Base-by-base conservation (phyloP, 1,140 invertebrate genomes). In the Calephelis virginiensis region DNA sequence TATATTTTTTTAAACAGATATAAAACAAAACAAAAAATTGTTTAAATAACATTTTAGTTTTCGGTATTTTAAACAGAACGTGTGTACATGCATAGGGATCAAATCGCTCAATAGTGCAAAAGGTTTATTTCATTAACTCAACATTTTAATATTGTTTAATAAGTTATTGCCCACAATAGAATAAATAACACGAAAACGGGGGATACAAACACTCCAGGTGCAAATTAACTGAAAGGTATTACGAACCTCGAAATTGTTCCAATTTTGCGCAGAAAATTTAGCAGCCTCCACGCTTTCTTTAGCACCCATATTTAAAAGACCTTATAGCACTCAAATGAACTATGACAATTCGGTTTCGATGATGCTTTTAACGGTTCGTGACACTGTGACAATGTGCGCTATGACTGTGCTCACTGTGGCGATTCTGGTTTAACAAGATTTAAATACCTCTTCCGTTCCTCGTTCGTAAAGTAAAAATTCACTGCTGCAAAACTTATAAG, bases 231-330 rank as follows among this genome's bases (percentile, higher is more conserved):
- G 77, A 81, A 90, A 84, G 80, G 78, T 84, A 80, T 74, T 92
- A 92, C 93, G 91, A 93, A 95, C 94, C 94, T 95, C 94, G 80
- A 94, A 90, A 92, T 94, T 94, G 90, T 93, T 94, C 94, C 94
- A 95, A 92, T 94, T 94, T 93, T 94, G 93, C 89, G 94, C 92
- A 91, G 94, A 94, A 92, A 94, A 93, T 93, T 94, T 94, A 86
- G 94, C 94, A 82, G 93, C 93, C 89, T 95, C 94, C 82, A 94
- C 94, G 92, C 94, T 95, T 83, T 94, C 93, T 93, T 95, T 95
- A 84, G 94, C 94, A 92, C 94, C 94, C 94, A 95, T 94, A 86
- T 81, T 86, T 85, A 89, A 80, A 77, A 81, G 74, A 82, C 77
- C 81, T 86, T 82, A 82, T 80, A 86, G 86, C 88, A 88, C 86